A percentile compares a stretch with the other conserved stretches of the same genome.
Evolutionary conservation across 2,113 vertebrate genomes (phyloP).

Genomic region (Eclectus roratus): DNA sequence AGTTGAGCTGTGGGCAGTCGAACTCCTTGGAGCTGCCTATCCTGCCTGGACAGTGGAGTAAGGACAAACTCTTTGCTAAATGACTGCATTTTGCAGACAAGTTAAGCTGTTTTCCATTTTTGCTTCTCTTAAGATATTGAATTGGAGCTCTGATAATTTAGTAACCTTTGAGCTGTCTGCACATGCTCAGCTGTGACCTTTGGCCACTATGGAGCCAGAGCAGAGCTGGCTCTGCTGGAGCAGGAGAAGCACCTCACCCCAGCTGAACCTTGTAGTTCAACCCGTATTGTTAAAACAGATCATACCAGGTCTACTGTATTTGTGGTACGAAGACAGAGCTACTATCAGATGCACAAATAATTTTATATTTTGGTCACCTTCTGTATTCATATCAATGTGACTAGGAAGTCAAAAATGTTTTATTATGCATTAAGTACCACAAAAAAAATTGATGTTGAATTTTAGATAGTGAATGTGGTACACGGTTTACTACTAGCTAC

Average conservation of each 20-base stretch:
- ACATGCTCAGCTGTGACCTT: neutral
- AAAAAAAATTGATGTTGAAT: neutral
- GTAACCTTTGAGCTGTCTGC: neutral
- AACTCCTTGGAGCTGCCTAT: neutral
- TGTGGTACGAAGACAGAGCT: neutral
- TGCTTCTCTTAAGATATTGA: neutral
- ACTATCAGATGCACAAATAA: neutral
- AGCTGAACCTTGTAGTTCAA: neutral
- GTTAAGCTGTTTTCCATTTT: neutral
- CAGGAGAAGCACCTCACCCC: rapidly evolving
- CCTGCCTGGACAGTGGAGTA: rapidly evolving
- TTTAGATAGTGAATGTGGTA: neutral
- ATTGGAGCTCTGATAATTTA: neutral
- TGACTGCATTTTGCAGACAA: neutral
- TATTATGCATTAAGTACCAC: neutral
- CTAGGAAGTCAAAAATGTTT: neutral
- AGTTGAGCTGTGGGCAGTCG: neutral
- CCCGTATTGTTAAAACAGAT: neutral
- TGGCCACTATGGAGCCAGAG: neutral
- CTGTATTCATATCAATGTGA: neutral
- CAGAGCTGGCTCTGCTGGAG: neutral
- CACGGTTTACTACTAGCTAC: neutral
- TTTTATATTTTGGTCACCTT: neutral
- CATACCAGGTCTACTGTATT: neutral
- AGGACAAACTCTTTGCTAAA: neutral